Evolutionary conservation across 2,113 vertebrate genomes (phyloP).

Genomic region (Acrocephalus kingi): DNA sequence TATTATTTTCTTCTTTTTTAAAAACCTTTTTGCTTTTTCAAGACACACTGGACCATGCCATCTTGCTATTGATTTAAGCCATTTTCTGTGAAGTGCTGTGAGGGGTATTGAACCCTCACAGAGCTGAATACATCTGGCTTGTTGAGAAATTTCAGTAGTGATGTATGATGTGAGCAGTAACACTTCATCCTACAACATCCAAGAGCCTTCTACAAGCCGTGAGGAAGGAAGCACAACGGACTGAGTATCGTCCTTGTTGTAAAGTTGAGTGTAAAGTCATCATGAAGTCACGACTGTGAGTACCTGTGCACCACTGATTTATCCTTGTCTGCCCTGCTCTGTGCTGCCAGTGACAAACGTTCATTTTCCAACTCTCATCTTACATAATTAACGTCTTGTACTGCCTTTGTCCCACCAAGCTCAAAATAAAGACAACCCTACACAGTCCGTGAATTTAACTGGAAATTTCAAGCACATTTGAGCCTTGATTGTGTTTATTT

Average conservation of each 20-base stretch:
- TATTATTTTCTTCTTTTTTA: too few species aligned
- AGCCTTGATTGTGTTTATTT: neutral
- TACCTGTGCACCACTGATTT: neutral
- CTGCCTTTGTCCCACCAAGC: neutral
- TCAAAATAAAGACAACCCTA: neutral
- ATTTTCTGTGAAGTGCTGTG: too few species aligned
- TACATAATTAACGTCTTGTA: rapidly evolving
- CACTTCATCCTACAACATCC: neutral
- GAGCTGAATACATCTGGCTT: too few species aligned
- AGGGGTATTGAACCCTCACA: too few species aligned
- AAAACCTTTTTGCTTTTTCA: too few species aligned
- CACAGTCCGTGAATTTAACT: rapidly evolving
- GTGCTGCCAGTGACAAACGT: neutral
- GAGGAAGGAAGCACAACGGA: neutral
- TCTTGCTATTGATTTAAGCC: too few species aligned
- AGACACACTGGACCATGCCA: too few species aligned
- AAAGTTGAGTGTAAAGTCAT: neutral
- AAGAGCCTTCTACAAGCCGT: neutral
- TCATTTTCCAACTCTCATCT: neutral
- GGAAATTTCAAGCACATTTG: neutral
- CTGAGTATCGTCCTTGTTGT: neutral
- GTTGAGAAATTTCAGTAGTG: too few species aligned
- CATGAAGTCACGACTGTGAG: rapidly evolving
- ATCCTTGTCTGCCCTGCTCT: neutral
- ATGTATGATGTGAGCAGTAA: too few species aligned